Percentiles rank a stretch among this genome's conserved stretches.
Evolutionary conservation across 2,797 vertebrate species (phyloP).

Genomic region (Parauchenoglanis ngamensis): DNA sequence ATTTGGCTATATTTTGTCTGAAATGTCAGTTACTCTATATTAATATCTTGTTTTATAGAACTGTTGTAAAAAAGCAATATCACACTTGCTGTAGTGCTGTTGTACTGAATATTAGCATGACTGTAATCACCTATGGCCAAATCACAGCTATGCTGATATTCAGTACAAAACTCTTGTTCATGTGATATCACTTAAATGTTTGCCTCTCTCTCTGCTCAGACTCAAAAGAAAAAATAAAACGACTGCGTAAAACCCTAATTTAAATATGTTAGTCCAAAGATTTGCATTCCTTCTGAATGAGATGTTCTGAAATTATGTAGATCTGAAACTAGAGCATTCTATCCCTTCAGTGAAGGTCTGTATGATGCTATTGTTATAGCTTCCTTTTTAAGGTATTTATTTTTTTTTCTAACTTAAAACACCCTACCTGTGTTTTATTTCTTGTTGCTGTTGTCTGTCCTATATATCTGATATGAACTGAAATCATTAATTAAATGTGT

Average conservation of each 20-base stretch:
- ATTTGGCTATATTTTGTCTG: constrained; percentile 8
- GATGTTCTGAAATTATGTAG: constrained; percentile 50
- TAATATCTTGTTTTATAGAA: neutral
- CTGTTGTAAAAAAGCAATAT: neutral
- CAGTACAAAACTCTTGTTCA: neutral
- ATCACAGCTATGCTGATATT: neutral
- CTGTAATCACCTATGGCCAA: neutral
- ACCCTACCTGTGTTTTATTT: constrained; percentile 57
- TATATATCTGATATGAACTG: constrained; percentile 57
- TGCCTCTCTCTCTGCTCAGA: neutral
- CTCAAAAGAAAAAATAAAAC: neutral
- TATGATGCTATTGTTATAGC: constrained; percentile 75
- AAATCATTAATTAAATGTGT: constrained; percentile 57
- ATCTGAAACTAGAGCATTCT: constrained; percentile 68
- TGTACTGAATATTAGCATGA: neutral
- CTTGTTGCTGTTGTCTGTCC: constrained; percentile 69
- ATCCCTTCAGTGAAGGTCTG: constrained; percentile 83
- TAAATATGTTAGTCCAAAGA: constrained; percentile 17
- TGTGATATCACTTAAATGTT: neutral
- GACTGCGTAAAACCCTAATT: neutral
- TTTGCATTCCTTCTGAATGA: constrained; percentile 65
- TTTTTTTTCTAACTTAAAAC: constrained; percentile 69
- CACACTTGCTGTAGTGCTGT: neutral
- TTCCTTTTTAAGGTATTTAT: constrained; percentile 81
- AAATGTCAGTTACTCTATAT: constrained; percentile 1